Evolutionary conservation across 2,113 vertebrate genomes (phyloP), one percentile per base, ranked within the genome.

Genomic region (Sterna hirundo): DNA sequence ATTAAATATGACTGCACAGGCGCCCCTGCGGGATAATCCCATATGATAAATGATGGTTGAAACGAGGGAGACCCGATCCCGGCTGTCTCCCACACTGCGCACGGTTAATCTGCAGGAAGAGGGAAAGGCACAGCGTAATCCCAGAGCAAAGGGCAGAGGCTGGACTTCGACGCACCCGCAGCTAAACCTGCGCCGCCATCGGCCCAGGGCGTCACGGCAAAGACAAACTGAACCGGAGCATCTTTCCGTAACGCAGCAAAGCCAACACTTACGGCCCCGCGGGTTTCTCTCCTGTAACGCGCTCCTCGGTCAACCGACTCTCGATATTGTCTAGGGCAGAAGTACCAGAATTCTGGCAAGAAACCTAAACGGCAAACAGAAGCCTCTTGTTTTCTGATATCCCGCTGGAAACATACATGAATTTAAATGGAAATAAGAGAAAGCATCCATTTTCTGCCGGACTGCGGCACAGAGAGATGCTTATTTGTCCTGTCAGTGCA

Each of bases 301-400:
- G 49, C 83, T 5, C 49, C 32, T 26, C 5, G 40, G 4, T 3
- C 60, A 6, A 20, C 54, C 26, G 55, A 4, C 34, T 49, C 38
- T 34, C 6, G 0, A 0, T 9, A 0, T 0, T 5, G 10, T 1
- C 51, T 42, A 2, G 29, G 21, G 75, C 69, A 81, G 64, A 5
- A 69, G 20, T 8, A 7, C 23, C 13, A 55, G 4, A 51, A 38
- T 42, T 13, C 46, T 29, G 26, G 47, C 65, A 64, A 13, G 79
- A 42, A 66, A 36, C 36, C 11, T 0, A 17, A 5, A 3, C 1
- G 54, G 70, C 30, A 15, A 83, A 55, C 12, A 65, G 52, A 34
- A 80, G 58, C 44, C 36, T 55, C 34, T 13, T 60, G n/a, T 54
- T 40, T 21, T 10, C 66, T 51, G 58, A 58, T 30, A n/a, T 26